Conservation (phyloP, 2,797 vertebrate species). For the Sebastes matsubarae region DNA sequence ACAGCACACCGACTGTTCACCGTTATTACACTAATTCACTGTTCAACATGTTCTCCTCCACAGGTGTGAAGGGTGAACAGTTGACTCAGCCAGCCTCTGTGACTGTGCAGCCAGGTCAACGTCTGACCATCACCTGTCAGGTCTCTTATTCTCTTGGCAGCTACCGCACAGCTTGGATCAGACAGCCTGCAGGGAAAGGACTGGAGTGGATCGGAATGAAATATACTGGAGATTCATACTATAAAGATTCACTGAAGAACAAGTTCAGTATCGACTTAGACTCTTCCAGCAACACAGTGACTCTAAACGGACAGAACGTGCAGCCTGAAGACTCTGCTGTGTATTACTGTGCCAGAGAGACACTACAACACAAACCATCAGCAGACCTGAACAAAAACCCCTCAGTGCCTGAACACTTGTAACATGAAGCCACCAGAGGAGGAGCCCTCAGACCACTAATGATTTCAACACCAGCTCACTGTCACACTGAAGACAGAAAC, state of each 20-base stretch:
- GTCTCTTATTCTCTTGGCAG: no score
- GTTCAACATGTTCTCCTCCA: not conserved
- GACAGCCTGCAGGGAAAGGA: no score
- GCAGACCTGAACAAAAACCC: no score
- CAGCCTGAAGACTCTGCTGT: constrained; percentile 32
- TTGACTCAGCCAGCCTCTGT: constrained; percentile 45
- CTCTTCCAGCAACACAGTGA: not conserved
- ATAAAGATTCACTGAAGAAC: not conserved
- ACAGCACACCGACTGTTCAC: not conserved
- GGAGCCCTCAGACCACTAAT: not conserved
- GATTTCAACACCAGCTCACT: not conserved
- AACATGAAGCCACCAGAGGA: constrained; percentile 1
- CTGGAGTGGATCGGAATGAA: no score
- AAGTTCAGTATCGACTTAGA: not conserved
- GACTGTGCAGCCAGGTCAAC: constrained; percentile 51
- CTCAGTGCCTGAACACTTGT: not conserved
- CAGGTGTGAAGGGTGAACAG: constrained; percentile 25
- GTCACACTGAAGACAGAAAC: not conserved
- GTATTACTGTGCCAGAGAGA: constrained; percentile 26
- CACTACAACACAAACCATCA: not conserved
- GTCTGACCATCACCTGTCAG: not conserved
- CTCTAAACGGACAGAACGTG: constrained; percentile 25
- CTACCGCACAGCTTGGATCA: no score
- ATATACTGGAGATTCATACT: no score
- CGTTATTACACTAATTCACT: not conserved